phyloP scores from a whole-genome alignment of 2,888 invertebrate species.

The Orchesellides sinensis region DNA sequence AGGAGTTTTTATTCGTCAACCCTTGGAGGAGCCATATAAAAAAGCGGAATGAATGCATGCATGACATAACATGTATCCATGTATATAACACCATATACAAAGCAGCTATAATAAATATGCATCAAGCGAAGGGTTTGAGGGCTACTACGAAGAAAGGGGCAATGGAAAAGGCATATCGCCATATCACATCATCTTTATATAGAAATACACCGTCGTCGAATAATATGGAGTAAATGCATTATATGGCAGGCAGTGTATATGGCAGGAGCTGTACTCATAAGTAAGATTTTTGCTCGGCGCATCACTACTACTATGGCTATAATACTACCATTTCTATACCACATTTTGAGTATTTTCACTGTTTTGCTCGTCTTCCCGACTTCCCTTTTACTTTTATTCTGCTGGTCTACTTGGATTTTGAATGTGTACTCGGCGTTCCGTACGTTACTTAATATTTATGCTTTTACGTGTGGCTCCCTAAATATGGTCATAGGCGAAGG shows the following conservation, averaged over 20 bases:
- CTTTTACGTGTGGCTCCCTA: constrained; percentile 50
- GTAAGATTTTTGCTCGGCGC: constrained; percentile 48
- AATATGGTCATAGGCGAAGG: constrained; percentile 54
- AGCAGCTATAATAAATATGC: constrained; percentile 3
- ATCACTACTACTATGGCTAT: constrained; percentile 2
- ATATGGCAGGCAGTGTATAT: neutral
- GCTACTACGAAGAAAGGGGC: constrained; percentile 42
- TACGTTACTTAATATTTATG: no score
- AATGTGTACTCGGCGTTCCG: neutral
- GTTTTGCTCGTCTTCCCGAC: constrained; percentile 46
- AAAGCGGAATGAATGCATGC: constrained; percentile 49
- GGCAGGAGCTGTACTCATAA: constrained; percentile 15
- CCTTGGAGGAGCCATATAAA: constrained; percentile 64
- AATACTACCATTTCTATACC: neutral
- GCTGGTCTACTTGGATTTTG: neutral
- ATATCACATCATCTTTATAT: constrained; percentile 33
- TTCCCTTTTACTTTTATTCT: constrained; percentile 61
- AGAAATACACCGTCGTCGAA: no score
- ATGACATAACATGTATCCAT: constrained; percentile 51
- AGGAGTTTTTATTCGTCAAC: constrained; percentile 45
- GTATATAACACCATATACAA: constrained; percentile 8
- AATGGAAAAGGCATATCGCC: constrained; percentile 26
- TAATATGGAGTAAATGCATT: no score
- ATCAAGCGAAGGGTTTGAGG: constrained; percentile 46
- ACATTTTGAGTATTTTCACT: constrained; percentile 51